Evolutionary conservation across 2,888 invertebrate genomes (phyloP).

Genomic region (Andrena chrysosceles): DNA sequence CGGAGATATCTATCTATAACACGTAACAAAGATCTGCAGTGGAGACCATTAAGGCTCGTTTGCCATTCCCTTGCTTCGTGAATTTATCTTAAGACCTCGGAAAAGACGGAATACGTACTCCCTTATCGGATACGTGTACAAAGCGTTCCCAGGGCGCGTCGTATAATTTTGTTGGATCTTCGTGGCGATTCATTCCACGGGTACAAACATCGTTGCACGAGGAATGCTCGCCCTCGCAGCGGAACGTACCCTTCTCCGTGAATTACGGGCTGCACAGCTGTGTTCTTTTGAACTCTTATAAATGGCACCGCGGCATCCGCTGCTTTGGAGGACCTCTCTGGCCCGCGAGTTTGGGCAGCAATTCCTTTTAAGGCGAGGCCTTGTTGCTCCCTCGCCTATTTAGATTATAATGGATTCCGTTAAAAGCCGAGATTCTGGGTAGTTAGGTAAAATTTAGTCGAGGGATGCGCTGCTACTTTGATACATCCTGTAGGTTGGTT

Average conservation of each 20-base stretch:
- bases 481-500: not conserved
- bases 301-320: constrained; percentile 16
- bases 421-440: not conserved
- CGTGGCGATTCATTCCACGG: constrained; percentile 40
- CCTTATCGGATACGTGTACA: constrained; percentile 50
- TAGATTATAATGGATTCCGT: not conserved
- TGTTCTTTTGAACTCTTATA: constrained; percentile 21
- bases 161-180: constrained; percentile 48
- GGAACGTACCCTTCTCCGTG: not conserved
- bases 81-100: constrained; percentile 50
- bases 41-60: constrained; percentile 51
- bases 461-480: not conserved
- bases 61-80: constrained; percentile 51
- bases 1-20: constrained; percentile 47
- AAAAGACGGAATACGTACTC: constrained; percentile 49
- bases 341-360: not conserved
- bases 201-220: constrained; percentile 19
- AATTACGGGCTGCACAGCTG: constrained; percentile 10
- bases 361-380: constrained; percentile 8
- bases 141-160: constrained; percentile 41
- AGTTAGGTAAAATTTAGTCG: not conserved
- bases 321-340: not conserved
- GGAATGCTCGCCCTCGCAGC: not conserved
- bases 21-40: constrained; percentile 51
- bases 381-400: not conserved